Base-by-base conservation (phyloP, 2,797 vertebrate genomes). In the Sebastes hubbsi region DNA sequence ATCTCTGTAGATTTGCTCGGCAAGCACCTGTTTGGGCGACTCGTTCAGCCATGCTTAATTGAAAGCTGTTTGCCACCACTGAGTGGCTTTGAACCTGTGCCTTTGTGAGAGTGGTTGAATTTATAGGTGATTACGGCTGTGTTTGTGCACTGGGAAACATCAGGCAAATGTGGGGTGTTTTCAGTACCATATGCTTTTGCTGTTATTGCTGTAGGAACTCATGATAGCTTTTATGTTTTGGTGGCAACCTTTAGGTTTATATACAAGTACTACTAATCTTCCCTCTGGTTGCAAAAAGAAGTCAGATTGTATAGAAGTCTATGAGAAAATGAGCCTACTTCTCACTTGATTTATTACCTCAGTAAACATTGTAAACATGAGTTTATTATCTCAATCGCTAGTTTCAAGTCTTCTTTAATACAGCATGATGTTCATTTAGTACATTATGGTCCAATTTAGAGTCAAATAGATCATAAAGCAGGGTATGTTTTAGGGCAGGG, bases 131-230 rank as follows among this genome's bases (percentile, higher is more conserved):
- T 87, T 73, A 56, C 52, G 46, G 58, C 27, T 6, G 42, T 18
- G 80, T 81, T 82, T 84, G 72, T 71, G 74, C 65, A 67, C 59
- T 25, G 16, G 49, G 65, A 52, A 75, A 81, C 77, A 84, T 85
- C 36, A 60, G 78, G 72, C 36, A 58, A 62, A 54, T 62, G 49
- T 22, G 61, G 55, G 61, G 58, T 59, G 38, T 54, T 80, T 80
- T 78, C 56, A 42, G 11, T 22, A 73, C 80, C 84, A 81, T 84
- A 71, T 82, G 86, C 20, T 75, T 30, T 75, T 30, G 14, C 1
- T 11, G 18, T 68, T 65, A 58, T 20, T 71, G 64, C 14, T 1
- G 18, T 25, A 61, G 34, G 12, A 76, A 32, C 34, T 54, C 49
- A 58, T 14, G 49, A 56, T 8, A 20, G 42, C 34, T 60, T 66